Percentiles rank a stretch among this genome's conserved stretches.
phyloP scores from a whole-genome alignment of 1,140 invertebrate species.

The Drosophila azteca region DNA sequence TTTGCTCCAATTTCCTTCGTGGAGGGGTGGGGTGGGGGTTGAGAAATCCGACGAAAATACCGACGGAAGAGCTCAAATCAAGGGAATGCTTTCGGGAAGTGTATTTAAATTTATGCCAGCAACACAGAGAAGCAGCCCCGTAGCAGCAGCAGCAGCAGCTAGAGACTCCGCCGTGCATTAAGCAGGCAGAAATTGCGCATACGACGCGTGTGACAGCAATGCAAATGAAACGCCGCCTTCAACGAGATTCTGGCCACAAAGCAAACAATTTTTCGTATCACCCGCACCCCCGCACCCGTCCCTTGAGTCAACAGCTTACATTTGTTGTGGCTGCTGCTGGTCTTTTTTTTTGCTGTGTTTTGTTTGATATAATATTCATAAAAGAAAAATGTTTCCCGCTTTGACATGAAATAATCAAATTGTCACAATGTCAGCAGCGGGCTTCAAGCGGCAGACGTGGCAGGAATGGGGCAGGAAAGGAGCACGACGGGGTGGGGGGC shows the following conservation, averaged over 20 bases:
- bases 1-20: background rate
- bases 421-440: slow-evolving; percentile 54
- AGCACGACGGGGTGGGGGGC: background rate
- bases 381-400: slow-evolving; percentile 62
- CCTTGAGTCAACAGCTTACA: slow-evolving; percentile 43
- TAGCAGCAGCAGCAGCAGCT: background rate
- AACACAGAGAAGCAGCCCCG: background rate
- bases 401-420: slow-evolving; percentile 78
- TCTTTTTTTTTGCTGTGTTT: slow-evolving; percentile 54
- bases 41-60: background rate
- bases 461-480: slow-evolving; percentile 8
- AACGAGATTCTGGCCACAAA: slow-evolving; percentile 47
- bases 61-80: slow-evolving; percentile 13
- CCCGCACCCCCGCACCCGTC: no score
- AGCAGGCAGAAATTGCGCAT: slow-evolving; percentile 56
- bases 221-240: slow-evolving; percentile 44
- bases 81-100: slow-evolving; percentile 19
- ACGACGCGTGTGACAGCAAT: slow-evolving; percentile 44
- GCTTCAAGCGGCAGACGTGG: slow-evolving; percentile 35
- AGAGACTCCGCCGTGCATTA: slow-evolving; percentile 26
- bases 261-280: slow-evolving; percentile 64
- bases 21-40: no score
- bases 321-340: slow-evolving; percentile 42
- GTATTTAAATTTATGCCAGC: slow-evolving; percentile 28
- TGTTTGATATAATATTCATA: slow-evolving; percentile 75